Evolutionary conservation across 2,888 invertebrate genomes (phyloP).

Genomic region (Nasonovia ribisnigri): DNA sequence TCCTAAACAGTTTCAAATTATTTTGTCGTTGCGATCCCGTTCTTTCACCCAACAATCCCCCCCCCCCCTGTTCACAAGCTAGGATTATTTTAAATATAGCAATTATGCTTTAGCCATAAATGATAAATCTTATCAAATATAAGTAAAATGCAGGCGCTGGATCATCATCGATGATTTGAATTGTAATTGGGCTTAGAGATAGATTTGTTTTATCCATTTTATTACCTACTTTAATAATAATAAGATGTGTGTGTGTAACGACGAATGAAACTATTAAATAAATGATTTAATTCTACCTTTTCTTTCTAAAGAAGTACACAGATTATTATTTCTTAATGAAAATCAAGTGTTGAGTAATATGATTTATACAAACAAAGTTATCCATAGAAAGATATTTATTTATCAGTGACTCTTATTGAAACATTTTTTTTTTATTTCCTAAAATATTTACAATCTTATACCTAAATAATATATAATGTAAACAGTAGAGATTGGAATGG

Average conservation of each 20-base stretch:
- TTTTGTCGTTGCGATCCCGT: not conserved
- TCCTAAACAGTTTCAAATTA: not conserved
- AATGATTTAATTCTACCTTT: not conserved
- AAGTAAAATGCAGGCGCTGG: not conserved
- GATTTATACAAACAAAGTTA: not conserved
- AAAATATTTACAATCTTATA: not conserved
- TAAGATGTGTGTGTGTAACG: not conserved
- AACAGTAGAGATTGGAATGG: not conserved
- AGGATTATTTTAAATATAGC: not conserved
- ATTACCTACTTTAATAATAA: not conserved
- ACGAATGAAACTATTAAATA: not conserved
- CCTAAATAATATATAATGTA: not conserved
- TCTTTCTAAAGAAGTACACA: not conserved
- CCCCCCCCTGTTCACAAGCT: not conserved
- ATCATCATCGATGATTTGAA: not conserved
- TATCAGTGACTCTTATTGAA: not conserved
- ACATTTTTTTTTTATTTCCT: not conserved
- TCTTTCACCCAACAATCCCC: not conserved
- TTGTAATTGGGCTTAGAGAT: not conserved
- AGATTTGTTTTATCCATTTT: not conserved
- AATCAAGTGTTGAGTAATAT: not conserved
- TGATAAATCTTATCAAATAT: not conserved
- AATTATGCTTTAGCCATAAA: not conserved
- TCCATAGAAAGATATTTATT: not conserved
- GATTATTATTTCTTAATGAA: not conserved